phyloP scores from a whole-genome alignment of 2,113 vertebrate genomes.

The Cathartes aura region DNA sequence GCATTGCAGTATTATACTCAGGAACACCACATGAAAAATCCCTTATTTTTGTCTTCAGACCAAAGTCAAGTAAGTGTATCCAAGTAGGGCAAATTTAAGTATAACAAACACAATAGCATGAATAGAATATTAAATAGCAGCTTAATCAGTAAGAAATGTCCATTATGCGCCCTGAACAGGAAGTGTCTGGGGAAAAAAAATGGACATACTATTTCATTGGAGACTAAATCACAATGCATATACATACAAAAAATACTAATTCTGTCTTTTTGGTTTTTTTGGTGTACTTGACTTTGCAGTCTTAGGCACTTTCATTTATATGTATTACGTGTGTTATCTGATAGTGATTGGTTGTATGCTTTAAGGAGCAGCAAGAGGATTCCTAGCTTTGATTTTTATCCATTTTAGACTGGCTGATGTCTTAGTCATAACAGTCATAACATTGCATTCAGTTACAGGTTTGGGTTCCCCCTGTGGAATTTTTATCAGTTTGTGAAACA shows the following conservation, averaged over 20 bases:
- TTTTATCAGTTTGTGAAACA: neutral
- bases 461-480: neutral
- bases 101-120: neutral
- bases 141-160: neutral
- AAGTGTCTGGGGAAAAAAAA: neutral
- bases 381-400: neutral
- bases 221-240: neutral
- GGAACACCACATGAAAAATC: neutral
- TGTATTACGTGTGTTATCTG: neutral
- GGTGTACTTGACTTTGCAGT: neutral
- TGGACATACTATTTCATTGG: neutral
- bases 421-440: neutral
- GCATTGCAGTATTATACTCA: neutral
- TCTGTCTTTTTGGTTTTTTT: neutral
- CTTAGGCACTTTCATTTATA: neutral
- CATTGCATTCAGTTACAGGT: neutral
- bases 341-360: neutral
- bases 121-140: neutral
- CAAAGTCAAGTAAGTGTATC: neutral
- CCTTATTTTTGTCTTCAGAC: neutral
- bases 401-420: neutral
- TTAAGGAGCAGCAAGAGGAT: neutral
- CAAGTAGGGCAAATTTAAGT: neutral
- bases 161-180: neutral
- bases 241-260: neutral